Evolutionary conservation across 1,140 invertebrate genomes (phyloP), one percentile per base, ranked within the genome.

Genomic region (Artemia franciscana): DNA sequence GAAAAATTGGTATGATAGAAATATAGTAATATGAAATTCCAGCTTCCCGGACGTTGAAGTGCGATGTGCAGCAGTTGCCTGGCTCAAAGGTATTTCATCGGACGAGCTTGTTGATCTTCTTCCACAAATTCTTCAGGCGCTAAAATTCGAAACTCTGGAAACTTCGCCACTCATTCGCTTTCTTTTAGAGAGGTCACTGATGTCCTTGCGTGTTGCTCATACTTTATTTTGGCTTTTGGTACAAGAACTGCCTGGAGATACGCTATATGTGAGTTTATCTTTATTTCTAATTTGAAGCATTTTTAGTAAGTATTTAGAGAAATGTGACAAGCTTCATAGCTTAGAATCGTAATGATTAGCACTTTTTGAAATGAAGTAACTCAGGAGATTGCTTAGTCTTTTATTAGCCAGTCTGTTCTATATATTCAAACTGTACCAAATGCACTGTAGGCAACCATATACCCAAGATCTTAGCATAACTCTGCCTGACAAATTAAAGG

Each of bases 91-190:
- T 24, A 78, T 93, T 65, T 80, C 80, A 4, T 85, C 84, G 66
- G 92, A 97, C 73, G 88, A 92, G 68, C 71, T 98, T 5, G 83
- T 88, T 24, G 85, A 92, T 71, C 90, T 90, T 72, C 72, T 97
- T 63, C 93, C 93, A 0, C 93, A 98, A 69, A 75, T 98, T 26
- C 82, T 95, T 26, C 89, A 97, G 74, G 91, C 90, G 0, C 74
- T 97, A 24, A 89, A 93, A 65, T 90, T 91, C 71, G 93, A 97
- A 72, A 88, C 87, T 0, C 93, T 91, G 68, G 88, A 95, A 70
- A 82, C 85, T 57, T 93, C 88, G 27, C 79, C 86, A 0, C 74
- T 95, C 30, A 83, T 88, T 1, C 77, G 78, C 67, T 84, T 96
- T 68, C 74, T 97, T 28, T 73, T 97, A 5, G 82, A 89, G 67